Conservation (phyloP, 92 coral and sea anemone genomes). For the Phymanthus crucifer region DNA sequence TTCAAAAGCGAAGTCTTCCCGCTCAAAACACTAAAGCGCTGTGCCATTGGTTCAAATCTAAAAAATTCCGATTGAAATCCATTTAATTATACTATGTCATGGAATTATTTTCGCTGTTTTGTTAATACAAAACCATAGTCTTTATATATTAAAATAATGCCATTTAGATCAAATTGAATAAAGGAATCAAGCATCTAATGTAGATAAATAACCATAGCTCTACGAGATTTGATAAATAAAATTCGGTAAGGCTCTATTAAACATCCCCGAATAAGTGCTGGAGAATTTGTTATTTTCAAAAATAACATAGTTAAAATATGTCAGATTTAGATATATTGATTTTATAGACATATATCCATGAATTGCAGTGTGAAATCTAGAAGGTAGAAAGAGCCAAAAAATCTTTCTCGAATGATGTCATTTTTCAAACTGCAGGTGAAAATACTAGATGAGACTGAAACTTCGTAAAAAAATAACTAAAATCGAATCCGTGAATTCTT, state of each 20-base stretch:
- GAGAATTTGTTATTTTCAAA: background rate
- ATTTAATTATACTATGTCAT: background rate
- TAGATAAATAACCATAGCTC: constrained; percentile 28
- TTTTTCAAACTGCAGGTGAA: constrained; percentile 2
- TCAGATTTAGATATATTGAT: background rate
- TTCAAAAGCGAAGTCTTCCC: background rate
- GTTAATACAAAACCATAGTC: background rate
- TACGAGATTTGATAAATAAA: background rate
- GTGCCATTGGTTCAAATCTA: background rate
- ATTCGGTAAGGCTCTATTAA: background rate
- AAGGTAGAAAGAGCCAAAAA: background rate
- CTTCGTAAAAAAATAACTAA: constrained; percentile 18
- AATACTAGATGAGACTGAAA: constrained; percentile 6
- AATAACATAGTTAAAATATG: no score
- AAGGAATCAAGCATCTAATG: constrained; percentile 23
- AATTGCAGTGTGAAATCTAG: constrained; percentile 1
- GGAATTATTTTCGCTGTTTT: background rate
- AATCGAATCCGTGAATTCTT: background rate
- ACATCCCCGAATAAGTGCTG: background rate
- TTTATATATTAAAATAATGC: background rate
- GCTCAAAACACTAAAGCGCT: background rate
- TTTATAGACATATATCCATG: background rate
- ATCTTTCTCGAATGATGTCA: constrained; percentile 26
- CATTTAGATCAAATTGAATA: background rate
- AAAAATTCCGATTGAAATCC: background rate